Conservation (phyloP, 2,113 vertebrate species). For the Mirza zaza region DNA sequence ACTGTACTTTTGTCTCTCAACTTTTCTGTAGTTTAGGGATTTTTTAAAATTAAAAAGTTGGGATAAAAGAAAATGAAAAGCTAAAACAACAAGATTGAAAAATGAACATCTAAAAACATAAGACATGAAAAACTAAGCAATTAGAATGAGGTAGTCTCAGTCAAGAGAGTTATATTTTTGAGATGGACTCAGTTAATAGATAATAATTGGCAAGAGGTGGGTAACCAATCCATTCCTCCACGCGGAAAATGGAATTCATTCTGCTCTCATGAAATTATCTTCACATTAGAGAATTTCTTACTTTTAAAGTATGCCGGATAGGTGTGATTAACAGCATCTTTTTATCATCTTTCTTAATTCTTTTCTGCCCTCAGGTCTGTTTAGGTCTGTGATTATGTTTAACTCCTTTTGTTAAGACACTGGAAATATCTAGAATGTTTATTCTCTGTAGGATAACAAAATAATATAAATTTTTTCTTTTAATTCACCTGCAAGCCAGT, state of each 20-base stretch:
- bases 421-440: conserved; percentile 26
- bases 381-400: not conserved
- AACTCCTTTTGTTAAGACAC: not conserved
- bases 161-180: not conserved
- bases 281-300: not conserved
- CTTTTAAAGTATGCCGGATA: not conserved
- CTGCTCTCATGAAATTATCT: not conserved
- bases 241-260: not conserved
- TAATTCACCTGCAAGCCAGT: not conserved
- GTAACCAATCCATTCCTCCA: not conserved
- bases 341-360: conserved; percentile 12
- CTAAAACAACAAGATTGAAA: not conserved
- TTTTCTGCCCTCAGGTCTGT: not conserved
- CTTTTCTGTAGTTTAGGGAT: not conserved
- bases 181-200: not conserved
- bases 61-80: not conserved
- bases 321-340: not conserved
- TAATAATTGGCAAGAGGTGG: not conserved
- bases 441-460: not conserved
- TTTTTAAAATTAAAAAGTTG: not conserved
- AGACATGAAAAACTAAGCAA: not conserved
- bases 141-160: not conserved
- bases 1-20: not conserved
- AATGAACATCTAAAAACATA: not conserved
- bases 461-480: not conserved